Conservation (phyloP, 2,113 vertebrate genomes). For the Paracanthobrama guichenoti region DNA sequence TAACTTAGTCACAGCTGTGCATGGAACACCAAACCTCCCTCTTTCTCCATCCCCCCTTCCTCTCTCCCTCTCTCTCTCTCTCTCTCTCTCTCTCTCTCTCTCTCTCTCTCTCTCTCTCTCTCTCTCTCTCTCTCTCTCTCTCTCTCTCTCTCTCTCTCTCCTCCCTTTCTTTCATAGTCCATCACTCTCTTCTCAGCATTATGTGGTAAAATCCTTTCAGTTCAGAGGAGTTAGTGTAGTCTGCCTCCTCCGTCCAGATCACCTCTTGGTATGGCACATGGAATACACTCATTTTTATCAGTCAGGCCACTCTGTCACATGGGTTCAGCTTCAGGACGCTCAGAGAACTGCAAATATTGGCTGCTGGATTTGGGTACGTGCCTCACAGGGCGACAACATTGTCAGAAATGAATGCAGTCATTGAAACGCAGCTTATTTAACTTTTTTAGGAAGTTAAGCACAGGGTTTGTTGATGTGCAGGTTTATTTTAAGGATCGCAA, state of each 20-base stretch:
- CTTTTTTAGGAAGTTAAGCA: background rate
- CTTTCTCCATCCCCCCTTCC: conserved; percentile 20
- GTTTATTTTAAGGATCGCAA: background rate
- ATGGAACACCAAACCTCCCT: conserved; percentile 34
- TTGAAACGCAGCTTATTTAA: background rate
- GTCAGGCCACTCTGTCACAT: conserved; percentile 79
- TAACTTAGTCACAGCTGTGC: conserved; percentile 32
- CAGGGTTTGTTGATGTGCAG: background rate
- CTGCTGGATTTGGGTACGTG: conserved; percentile 95
- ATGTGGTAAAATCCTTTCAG: conserved; percentile 19
- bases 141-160: too few species aligned
- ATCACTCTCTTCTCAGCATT: conserved; percentile 32
- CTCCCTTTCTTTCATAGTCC: conserved; percentile 27
- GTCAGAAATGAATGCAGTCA: background rate
- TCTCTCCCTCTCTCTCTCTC: conserved; percentile 3
- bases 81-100: conserved; percentile 1
- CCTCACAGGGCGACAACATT: background rate
- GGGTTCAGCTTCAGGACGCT: conserved; percentile 76
- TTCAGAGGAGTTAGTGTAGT: background rate
- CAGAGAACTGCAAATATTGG: conserved; percentile 92
- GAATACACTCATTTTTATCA: conserved; percentile 78
- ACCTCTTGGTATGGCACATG: conserved; percentile 79
- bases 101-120: background rate
- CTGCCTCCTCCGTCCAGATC: background rate
- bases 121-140: background rate